These are phyloP conservation scores for Ptychadena robeensis DNA, from an alignment of 2,797 vertebrate species.

Conservation along the genomic window DNA sequence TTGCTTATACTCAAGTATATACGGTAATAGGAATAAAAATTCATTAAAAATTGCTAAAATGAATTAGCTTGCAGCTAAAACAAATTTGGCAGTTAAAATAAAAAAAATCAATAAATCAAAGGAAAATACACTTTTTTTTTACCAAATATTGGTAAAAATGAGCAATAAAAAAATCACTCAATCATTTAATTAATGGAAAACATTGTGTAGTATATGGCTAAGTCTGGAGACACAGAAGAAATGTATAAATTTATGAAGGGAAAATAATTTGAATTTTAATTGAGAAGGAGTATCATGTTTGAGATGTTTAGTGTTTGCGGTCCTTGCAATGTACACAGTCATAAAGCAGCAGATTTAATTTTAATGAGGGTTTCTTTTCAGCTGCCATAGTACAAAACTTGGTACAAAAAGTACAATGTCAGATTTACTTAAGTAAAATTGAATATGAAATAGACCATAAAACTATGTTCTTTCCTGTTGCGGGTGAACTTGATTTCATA, in stretches of 20 bases:
- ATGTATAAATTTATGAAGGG: background rate
- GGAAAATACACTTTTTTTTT: no score
- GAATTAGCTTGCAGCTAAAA: no score
- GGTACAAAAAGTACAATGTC: background rate
- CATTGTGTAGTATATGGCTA: background rate
- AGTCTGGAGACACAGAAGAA: background rate
- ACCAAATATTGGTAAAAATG: no score
- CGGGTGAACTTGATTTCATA: constrained; percentile 40
- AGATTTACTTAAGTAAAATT: constrained; percentile 5
- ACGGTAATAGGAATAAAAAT: no score
- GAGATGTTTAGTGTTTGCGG: background rate
- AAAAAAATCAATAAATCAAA: no score
- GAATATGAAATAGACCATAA: constrained; percentile 4
- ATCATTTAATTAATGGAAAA: no score
- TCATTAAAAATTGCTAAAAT: no score
- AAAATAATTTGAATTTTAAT: background rate
- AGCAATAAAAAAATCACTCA: no score
- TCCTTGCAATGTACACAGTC: background rate
- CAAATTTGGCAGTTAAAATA: no score
- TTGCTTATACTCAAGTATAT: no score
- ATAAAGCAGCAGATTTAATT: background rate
- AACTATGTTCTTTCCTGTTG: constrained; percentile 3
- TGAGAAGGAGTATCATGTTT: background rate
- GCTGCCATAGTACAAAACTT: constrained; percentile 7
- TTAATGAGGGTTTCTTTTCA: background rate